These are phyloP conservation scores for Meta bourneti DNA, from an alignment of 2,888 invertebrate species.

Conservation along the genomic window DNA sequence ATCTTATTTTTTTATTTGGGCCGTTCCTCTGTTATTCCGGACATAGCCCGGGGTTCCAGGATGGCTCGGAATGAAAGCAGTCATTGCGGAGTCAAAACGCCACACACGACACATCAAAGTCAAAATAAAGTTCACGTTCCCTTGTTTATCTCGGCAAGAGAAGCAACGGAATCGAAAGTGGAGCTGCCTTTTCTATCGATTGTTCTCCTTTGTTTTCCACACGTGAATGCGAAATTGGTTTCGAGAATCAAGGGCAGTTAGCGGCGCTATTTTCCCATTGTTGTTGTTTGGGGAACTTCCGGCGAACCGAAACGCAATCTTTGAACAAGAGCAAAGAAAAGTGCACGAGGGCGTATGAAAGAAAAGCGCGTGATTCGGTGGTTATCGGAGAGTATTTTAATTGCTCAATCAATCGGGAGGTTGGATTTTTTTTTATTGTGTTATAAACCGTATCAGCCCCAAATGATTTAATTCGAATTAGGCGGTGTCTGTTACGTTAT, in stretches of 20 bases:
- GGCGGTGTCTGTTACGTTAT: too few relatives aligned
- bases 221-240: slow-evolving; percentile 31
- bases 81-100: neutral
- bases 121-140: slow-evolving; percentile 47
- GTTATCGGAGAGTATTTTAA: neutral
- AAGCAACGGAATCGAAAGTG: slow-evolving; percentile 11
- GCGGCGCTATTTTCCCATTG: neutral
- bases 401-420: neutral
- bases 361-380: neutral
- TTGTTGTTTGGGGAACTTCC: neutral
- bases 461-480: too few relatives aligned
- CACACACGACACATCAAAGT: neutral
- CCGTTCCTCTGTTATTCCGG: neutral
- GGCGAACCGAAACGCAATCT: too few relatives aligned
- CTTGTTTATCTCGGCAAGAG: slow-evolving; percentile 32
- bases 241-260: neutral
- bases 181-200: slow-evolving; percentile 19
- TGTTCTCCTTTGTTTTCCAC: slow-evolving; percentile 32
- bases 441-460: too few relatives aligned
- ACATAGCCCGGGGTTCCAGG: neutral
- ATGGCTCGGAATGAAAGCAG: too few relatives aligned
- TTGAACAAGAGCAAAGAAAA: too few relatives aligned
- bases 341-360: neutral
- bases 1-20: neutral
- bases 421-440: neutral